Base-by-base conservation (phyloP, 2,797 vertebrate genomes). In the Sebastiscus albofasciatus region DNA sequence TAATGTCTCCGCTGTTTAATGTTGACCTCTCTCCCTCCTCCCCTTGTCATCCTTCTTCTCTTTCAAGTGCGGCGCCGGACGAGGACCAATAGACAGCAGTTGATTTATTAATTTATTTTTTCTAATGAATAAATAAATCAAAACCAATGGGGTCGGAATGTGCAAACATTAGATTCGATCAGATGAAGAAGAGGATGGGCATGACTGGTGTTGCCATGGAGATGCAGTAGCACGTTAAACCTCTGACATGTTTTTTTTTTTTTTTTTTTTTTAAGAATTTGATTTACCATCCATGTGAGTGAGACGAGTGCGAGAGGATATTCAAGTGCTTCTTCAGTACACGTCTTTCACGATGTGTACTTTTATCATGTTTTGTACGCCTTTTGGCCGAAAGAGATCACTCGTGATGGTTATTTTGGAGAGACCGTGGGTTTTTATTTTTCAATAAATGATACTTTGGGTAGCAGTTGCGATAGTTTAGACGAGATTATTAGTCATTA, bases 61-160 rank as follows among this genome's bases (percentile, higher is more conserved):
- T 95, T 94, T 95, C 81, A 93, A 95, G 94, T 86, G 86, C 64
- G 46, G 69, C 39, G 46, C 80, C 77, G 42, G 93, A 94, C 82
- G 92, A 95, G 83, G 93, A 95, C 75, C 54, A 89, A 18, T 94
- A 94, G 78, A 77, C 76, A 59, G 39, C 84, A 73, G 4, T 86
- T 90, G 87, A 87, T 93, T 93, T 89, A 84, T 89, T 87, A 66
- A 84, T 92, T 90, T 87, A 64, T 85, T 90, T 42, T 42, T 46
- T 55, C n/a, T 6, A 54, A 90, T 83, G 72, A 88, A 86, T 91
- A 26, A 93, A 93, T 90, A 83, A 91, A 87, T 90, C 77, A 72
- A 83, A 18, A 72, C 11, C 55, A 9, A 10, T 8, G 20, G 49
- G 24, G 67, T 67, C 18, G 69, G 42, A 64, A 18, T 3, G 2